A percentile compares a stretch with the other conserved stretches of the same genome.
phyloP scores from a whole-genome alignment of 2,113 vertebrate species.

The human region DNA sequence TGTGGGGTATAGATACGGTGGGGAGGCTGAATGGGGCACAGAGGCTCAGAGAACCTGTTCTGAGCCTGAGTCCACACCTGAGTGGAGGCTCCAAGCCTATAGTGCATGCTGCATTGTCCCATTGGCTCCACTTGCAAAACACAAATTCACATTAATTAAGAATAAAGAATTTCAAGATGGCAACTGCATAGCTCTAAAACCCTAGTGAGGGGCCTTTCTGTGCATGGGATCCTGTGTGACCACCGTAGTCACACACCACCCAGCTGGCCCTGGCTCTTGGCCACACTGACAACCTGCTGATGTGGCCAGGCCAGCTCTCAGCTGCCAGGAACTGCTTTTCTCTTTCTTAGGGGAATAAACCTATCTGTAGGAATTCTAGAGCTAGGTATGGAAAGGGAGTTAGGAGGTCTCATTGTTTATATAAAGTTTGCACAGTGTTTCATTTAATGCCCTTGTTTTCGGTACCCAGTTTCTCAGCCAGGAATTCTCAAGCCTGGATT shows the following conservation, averaged over 20 bases:
- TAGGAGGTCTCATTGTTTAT: not conserved
- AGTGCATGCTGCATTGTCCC: fast-evolving
- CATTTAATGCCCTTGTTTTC: not conserved
- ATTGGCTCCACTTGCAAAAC: not conserved
- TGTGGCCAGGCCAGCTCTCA: not conserved
- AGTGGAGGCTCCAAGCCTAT: not conserved
- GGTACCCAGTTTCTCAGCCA: not conserved
- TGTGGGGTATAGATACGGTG: fast-evolving
- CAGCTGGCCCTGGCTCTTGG: no score
- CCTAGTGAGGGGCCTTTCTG: not conserved
- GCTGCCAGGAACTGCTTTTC: not conserved
- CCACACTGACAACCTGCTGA: not conserved
- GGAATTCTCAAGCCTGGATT: not conserved
- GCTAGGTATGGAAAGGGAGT: not conserved
- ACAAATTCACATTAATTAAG: not conserved
- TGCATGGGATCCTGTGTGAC: no score
- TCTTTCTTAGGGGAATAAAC: not conserved
- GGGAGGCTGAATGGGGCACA: fast-evolving
- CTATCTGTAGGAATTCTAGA: not conserved
- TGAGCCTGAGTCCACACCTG: no score
- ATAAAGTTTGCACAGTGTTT: not conserved
- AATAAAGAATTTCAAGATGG: not conserved
- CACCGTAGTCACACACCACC: fast-evolving
- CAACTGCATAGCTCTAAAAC: not conserved
- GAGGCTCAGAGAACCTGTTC: not conserved